These are phyloP conservation scores for Eupithecia dodoneata DNA, from an alignment of 2,888 invertebrate species.

Conservation along the genomic window DNA sequence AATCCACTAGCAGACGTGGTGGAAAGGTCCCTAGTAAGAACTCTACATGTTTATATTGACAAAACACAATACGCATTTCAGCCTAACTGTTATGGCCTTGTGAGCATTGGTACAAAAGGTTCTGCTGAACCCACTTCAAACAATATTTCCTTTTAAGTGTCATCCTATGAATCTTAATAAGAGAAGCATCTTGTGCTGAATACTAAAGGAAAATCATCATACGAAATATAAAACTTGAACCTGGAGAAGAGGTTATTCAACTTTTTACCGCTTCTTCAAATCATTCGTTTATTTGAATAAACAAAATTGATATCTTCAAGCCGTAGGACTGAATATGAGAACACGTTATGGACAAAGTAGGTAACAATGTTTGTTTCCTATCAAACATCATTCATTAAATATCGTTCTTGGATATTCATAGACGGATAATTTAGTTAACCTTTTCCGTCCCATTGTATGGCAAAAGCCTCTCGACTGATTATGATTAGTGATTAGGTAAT, in stretches of 20 bases:
- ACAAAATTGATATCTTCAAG: not conserved
- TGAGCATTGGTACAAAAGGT: slow-evolving; percentile 46
- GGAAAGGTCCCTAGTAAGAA: not conserved
- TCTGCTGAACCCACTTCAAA: slow-evolving; percentile 52
- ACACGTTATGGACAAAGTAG: not conserved
- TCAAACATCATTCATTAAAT: not conserved
- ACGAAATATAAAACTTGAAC: slow-evolving; percentile 58
- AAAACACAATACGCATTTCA: slow-evolving; percentile 28
- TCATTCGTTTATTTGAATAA: slow-evolving; percentile 17
- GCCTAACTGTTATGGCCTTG: slow-evolving; percentile 37
- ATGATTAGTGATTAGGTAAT: too few relatives aligned
- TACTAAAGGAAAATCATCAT: slow-evolving; percentile 69
- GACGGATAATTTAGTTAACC: not conserved
- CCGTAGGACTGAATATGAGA: not conserved
- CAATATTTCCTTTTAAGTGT: slow-evolving; percentile 81
- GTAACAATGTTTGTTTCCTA: not conserved
- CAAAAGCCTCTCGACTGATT: too few relatives aligned
- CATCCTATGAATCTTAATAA: slow-evolving; percentile 81
- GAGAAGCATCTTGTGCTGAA: slow-evolving; percentile 73
- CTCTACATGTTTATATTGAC: slow-evolving; percentile 13
- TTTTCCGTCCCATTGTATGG: too few relatives aligned
- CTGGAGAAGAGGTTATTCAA: slow-evolving; percentile 68
- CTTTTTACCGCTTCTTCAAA: slow-evolving; percentile 43
- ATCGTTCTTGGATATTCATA: not conserved
- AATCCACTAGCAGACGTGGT: not conserved